Evolutionary conservation across 2,113 vertebrate species (phyloP).

Genomic region (Clarias batrachus): DNA sequence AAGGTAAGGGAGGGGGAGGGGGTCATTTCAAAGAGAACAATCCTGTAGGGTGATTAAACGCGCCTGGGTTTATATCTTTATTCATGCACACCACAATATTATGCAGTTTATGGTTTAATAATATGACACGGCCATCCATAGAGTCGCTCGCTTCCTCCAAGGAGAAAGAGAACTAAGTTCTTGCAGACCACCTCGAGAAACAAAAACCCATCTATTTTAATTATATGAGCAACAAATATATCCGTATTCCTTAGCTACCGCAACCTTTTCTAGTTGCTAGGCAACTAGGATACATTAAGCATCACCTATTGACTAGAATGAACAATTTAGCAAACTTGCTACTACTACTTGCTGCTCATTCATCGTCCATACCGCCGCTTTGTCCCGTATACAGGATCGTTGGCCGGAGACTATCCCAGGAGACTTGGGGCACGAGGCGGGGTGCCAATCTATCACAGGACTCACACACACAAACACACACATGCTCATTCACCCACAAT

Average conservation of each 20-base stretch:
- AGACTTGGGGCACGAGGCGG: too few species aligned
- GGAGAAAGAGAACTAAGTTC: too few species aligned
- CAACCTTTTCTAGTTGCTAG: not conserved
- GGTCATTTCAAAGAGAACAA: not conserved
- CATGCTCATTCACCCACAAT: too few species aligned
- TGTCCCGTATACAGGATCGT: too few species aligned
- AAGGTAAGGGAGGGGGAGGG: too few species aligned
- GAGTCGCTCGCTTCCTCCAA: not conserved
- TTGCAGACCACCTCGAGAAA: not conserved
- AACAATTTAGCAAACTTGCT: not conserved
- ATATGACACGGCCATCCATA: not conserved
- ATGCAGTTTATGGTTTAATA: not conserved
- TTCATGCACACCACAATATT: not conserved
- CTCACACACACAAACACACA: too few species aligned
- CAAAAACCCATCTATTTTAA: not conserved
- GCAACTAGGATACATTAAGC: not conserved
- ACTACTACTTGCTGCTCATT: too few species aligned
- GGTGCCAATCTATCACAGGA: too few species aligned
- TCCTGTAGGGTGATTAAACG: not conserved
- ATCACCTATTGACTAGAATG: not conserved
- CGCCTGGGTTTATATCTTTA: not conserved
- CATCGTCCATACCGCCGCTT: too few species aligned
- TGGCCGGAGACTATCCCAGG: too few species aligned
- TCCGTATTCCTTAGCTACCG: not conserved
- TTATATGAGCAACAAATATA: not conserved